Conservation (phyloP, 2,797 vertebrate species). For the Acrocephalus scirpaceus region DNA sequence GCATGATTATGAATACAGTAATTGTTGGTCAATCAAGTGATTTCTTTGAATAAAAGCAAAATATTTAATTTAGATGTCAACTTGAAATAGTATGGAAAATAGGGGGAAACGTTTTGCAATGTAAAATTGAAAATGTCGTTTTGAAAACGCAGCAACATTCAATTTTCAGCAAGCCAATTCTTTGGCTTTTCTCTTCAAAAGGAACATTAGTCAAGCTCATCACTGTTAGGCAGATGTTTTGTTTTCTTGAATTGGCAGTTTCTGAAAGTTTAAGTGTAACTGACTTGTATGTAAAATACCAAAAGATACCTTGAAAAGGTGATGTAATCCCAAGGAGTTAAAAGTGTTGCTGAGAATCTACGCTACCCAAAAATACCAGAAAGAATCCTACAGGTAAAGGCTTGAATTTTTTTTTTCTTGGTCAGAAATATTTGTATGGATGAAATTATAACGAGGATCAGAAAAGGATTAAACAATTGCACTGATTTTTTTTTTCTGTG, state of each 20-base stretch:
- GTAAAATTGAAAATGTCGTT: neutral
- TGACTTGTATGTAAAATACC: neutral
- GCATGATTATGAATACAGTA: conserved; percentile 11
- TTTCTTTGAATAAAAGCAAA: conserved; percentile 19
- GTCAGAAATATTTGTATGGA: neutral
- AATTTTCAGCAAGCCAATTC: neutral
- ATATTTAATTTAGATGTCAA: conserved; percentile 9
- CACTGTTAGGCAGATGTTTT: neutral
- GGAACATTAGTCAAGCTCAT: conserved; percentile 18
- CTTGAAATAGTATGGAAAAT: conserved; percentile 28
- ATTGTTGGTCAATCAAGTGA: conserved; percentile 13
- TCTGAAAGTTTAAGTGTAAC: neutral
- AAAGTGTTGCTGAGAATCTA: neutral
- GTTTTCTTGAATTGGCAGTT: neutral
- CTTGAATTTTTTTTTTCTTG: neutral
- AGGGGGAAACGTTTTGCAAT: neutral
- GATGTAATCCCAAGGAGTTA: neutral
- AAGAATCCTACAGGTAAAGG: neutral
- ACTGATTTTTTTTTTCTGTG: neutral
- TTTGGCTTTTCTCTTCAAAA: conserved; percentile 30
- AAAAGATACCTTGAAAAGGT: neutral
- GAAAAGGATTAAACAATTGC: neutral
- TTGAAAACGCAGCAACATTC: neutral
- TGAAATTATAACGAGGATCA: neutral
- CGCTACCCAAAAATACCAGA: neutral